phyloP scores from a whole-genome alignment of 2,888 invertebrate genomes.

The Acleris emargana region DNA sequence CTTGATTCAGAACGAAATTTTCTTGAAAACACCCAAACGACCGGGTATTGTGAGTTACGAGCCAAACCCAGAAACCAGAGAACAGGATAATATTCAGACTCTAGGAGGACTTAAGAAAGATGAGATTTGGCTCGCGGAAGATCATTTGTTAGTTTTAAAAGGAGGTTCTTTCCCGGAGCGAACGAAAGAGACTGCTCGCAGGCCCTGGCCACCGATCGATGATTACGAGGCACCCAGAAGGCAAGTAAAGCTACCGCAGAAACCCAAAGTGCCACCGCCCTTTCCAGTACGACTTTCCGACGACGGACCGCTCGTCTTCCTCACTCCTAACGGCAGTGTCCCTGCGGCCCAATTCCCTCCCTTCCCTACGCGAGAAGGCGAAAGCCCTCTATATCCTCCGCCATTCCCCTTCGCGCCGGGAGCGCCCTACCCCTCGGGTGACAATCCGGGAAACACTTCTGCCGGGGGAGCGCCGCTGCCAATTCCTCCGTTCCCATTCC shows the following conservation, averaged over 20 bases:
- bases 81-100: slow-evolving; percentile 90
- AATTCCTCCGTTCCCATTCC: slow-evolving; percentile 86
- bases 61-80: slow-evolving; percentile 89
- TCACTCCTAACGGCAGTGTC: slow-evolving; percentile 91
- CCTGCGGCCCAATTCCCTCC: slow-evolving; percentile 87
- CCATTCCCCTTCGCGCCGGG: slow-evolving; percentile 85
- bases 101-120: slow-evolving; percentile 92
- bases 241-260: slow-evolving; percentile 92
- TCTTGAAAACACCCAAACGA: slow-evolving; percentile 87
- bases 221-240: slow-evolving; percentile 92
- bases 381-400: slow-evolving; percentile 80
- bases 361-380: slow-evolving; percentile 86
- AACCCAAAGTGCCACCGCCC: slow-evolving; percentile 94
- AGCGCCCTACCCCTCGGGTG: slow-evolving; percentile 81
- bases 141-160: slow-evolving; percentile 91
- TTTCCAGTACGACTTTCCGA: slow-evolving; percentile 95
- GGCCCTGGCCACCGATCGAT: slow-evolving; percentile 92
- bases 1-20: slow-evolving; percentile 93
- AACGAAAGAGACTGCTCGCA: slow-evolving; percentile 70
- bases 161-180: slow-evolving; percentile 89
- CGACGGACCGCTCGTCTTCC: slow-evolving; percentile 93
- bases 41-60: slow-evolving; percentile 93
- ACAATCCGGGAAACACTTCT: slow-evolving; percentile 86
- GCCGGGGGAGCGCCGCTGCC: slow-evolving; percentile 86
- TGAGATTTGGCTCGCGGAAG: slow-evolving; percentile 95